Conservation (phyloP, 2,797 vertebrate genomes). For the Hapalemur alaotrensis region DNA sequence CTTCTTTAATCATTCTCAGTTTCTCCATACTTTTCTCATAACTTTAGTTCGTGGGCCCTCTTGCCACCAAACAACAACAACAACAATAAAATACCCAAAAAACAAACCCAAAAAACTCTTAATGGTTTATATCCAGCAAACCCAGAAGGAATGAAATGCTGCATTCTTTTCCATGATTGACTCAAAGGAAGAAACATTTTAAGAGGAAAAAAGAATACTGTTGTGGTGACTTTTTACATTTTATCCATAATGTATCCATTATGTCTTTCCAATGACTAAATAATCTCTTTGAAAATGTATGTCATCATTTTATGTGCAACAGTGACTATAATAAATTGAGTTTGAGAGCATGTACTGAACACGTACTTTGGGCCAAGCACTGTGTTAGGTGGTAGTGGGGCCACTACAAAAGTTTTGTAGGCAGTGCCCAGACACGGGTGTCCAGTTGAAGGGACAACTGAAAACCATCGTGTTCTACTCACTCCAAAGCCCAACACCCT, state of each 20-base stretch:
- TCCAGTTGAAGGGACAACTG: not conserved
- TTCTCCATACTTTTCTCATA: not conserved
- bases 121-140: not conserved
- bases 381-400: too few species aligned
- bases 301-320: too few species aligned
- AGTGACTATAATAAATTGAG: not conserved
- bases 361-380: accelerated
- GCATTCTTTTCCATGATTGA: not conserved
- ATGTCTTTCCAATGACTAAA: not conserved
- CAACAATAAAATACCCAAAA: too few species aligned
- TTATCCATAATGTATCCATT: not conserved
- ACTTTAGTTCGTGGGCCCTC: not conserved
- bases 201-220: not conserved
- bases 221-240: not conserved
- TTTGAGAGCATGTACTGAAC: not conserved
- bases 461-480: not conserved
- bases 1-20: not conserved
- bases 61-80: not conserved
- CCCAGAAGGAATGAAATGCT: not conserved
- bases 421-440: accelerated
- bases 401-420: not conserved
- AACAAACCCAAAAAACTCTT: not conserved
- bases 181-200: not conserved
- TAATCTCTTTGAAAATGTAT: not conserved
- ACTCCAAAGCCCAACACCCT: not conserved